Evolutionary conservation across 2,113 vertebrate species (phyloP), one percentile per base, ranked within the genome.

Genomic region (Takifugu bimaculatus): DNA sequence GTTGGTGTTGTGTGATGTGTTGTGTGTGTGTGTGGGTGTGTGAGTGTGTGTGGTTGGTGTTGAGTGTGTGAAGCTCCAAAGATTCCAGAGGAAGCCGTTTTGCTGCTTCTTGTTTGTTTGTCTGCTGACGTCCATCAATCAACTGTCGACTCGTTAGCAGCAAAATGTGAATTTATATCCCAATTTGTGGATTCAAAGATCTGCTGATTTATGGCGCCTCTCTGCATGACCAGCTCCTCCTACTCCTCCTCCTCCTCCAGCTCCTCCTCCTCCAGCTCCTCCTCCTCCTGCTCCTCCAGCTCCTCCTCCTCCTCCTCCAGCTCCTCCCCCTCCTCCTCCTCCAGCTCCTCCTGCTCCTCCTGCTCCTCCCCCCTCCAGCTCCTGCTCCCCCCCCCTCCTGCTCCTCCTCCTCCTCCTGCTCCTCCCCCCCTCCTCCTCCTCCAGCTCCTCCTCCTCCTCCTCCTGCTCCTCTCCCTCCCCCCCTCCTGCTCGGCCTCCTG

Each of bases 341-440:
- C 20, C 20, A 20, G 52, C 20, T 25, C 26, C 49, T n/a, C 25
- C 54, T n/a, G 47, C 47, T 42, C 47, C 25, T 26, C 13, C 70
- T 80, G 62, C 20, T 20, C 20, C 20, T 20, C 20, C 26, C 54
- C 14, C 50, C 54, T n/a, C 50, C 47, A 35, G 47, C 25, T 26
- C 13, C 70, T 81, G 20, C 20, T 20, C 20, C 20, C 1, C 20
- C 20, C 85, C 86, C 85, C 87, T 89, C 85, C 83, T 81, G 81
- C 82, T 83, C n/a, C n/a, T n/a, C n/a, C n/a, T n/a, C n/a, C 85
- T 87, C 85, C 87, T 89, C 85, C 83, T 81, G 81, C 82, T 83
- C 80, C 83, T 90, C 90, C 88, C 89, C 86, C 76, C 78, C 76
- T 84, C 75, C 87, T 83, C 78, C 76, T 84, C 75, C 87, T 83